These are phyloP conservation scores for Girardia tigrina DNA, from an alignment of 2,888 invertebrate species.

Conservation along the genomic window DNA sequence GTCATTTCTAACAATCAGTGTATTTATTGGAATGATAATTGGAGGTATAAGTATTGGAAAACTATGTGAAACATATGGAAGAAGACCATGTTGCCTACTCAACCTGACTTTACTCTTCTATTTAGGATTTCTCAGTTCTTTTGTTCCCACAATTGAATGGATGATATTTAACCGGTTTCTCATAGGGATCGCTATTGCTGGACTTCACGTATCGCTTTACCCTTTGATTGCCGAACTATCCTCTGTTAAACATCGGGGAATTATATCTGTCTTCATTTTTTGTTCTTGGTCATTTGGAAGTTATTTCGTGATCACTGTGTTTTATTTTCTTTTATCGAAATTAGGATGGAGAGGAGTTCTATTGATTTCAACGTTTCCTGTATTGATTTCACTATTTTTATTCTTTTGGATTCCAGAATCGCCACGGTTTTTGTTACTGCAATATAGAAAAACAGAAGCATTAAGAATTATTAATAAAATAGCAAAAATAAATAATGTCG, in stretches of 20 bases:
- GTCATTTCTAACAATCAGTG: constrained; percentile 44
- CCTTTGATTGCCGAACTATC: constrained; percentile 46
- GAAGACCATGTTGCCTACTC: constrained; percentile 38
- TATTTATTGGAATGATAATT: constrained; percentile 48
- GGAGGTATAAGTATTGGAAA: constrained; percentile 45
- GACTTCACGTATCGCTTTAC: constrained; percentile 40
- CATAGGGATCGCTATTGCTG: constrained; percentile 46
- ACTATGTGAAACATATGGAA: constrained; percentile 44
- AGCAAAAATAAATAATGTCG: not conserved
- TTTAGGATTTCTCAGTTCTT: constrained; percentile 38
- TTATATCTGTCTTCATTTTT: constrained; percentile 40
- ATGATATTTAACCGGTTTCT: constrained; percentile 44
- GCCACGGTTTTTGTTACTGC: constrained; percentile 45
- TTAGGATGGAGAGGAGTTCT: constrained; percentile 47
- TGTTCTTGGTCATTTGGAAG: constrained; percentile 45
- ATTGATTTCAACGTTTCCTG: constrained; percentile 44
- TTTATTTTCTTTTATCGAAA: constrained; percentile 42
- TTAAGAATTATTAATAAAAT: constrained; percentile 18
- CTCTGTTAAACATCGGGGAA: constrained; percentile 38
- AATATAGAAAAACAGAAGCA: constrained; percentile 43
- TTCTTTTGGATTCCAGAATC: constrained; percentile 44
- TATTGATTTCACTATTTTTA: constrained; percentile 38
- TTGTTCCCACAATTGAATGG: constrained; percentile 46
- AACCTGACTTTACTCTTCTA: not conserved
- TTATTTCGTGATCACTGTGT: constrained; percentile 45